These are phyloP conservation scores for Galeruca laticollis DNA, from an alignment of 2,888 invertebrate species.

Conservation along the genomic window DNA sequence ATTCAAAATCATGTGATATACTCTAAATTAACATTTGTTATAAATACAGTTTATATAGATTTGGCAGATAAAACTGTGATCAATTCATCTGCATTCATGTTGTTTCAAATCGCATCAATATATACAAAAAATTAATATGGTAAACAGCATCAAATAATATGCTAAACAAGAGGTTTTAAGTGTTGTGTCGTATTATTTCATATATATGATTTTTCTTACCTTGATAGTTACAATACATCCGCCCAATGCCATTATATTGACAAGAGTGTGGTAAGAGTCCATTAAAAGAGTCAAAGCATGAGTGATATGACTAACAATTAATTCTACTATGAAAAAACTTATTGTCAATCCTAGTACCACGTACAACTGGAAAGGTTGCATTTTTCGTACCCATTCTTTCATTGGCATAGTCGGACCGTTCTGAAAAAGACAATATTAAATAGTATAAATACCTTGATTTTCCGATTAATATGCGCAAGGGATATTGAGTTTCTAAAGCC, in stretches of 20 bases:
- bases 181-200: too few species aligned
- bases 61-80: too few species aligned
- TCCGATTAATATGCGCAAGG: neutral
- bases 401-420: slow-evolving; percentile 73
- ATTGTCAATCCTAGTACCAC: slow-evolving; percentile 79
- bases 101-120: too few species aligned
- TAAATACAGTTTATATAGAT: too few species aligned
- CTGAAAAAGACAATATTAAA: slow-evolving; percentile 32
- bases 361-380: slow-evolving; percentile 81
- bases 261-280: slow-evolving; percentile 94
- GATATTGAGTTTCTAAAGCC: neutral
- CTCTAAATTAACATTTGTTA: too few species aligned
- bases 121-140: too few species aligned
- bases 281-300: slow-evolving; percentile 92
- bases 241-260: slow-evolving; percentile 88
- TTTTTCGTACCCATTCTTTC: slow-evolving; percentile 80
- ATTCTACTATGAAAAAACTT: slow-evolving; percentile 83
- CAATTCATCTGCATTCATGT: too few species aligned
- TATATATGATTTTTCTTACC: slow-evolving; percentile 67
- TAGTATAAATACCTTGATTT: neutral
- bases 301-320: slow-evolving; percentile 88
- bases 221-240: slow-evolving; percentile 85
- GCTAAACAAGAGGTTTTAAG: too few species aligned
- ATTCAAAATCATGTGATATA: too few species aligned
- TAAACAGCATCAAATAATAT: too few species aligned